Conservation (phyloP, 2,113 vertebrate species). For the Mormyrus lacerda region DNA sequence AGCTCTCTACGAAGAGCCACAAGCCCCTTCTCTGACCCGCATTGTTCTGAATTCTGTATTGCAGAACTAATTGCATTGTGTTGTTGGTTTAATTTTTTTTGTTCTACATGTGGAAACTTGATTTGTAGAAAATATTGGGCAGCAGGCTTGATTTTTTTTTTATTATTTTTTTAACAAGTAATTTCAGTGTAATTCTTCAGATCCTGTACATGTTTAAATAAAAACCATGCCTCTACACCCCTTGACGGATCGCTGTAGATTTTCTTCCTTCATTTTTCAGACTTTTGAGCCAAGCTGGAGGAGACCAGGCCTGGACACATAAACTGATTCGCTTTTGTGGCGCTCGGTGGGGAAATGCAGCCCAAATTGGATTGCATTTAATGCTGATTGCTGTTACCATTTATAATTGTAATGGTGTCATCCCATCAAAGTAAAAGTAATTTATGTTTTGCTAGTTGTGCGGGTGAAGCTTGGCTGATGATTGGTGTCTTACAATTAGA, state of each 20-base stretch:
- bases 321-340: not conserved
- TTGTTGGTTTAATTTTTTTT: conserved; percentile 33
- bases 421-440: not conserved
- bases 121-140: conserved; percentile 47
- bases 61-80: not conserved
- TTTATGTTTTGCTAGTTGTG: not conserved
- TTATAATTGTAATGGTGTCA: not conserved
- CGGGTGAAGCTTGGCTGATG: not conserved
- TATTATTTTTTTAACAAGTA: conserved; percentile 18
- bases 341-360: not conserved
- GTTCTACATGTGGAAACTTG: conserved; percentile 54
- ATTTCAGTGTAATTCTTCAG: conserved; percentile 25
- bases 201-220: conserved; percentile 39
- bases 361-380: not conserved
- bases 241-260: not conserved
- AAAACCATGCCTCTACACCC: conserved; percentile 14
- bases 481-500: not conserved
- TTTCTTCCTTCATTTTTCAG: not conserved
- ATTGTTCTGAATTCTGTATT: not conserved
- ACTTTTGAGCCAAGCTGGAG: not conserved
- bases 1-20: not conserved
- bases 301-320: not conserved
- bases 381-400: not conserved
- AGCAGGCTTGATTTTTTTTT: conserved; percentile 1
- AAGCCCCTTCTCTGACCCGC: not conserved